Conservation (phyloP, 2,113 vertebrate species). For the Holacanthus passer region DNA sequence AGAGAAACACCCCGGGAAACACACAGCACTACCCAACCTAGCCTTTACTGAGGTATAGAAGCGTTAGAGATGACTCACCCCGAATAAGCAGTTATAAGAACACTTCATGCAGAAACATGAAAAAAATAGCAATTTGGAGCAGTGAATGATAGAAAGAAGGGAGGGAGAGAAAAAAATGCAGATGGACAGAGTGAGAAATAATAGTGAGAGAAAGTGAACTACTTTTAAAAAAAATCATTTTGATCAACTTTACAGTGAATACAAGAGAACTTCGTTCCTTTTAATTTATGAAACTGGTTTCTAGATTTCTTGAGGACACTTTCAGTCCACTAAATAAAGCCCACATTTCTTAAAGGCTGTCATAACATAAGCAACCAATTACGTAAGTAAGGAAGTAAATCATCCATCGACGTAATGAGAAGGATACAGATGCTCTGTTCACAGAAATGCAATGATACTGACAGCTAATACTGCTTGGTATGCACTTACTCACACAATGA, state of each 20-base stretch:
- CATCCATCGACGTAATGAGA: background rate
- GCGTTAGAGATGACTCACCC: constrained; percentile 32
- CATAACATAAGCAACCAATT: background rate
- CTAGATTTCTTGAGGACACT: background rate
- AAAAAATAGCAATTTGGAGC: background rate
- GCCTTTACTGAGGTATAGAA: background rate
- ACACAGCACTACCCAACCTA: constrained; percentile 29
- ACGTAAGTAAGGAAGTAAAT: background rate
- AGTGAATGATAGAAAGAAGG: background rate
- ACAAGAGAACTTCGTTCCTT: constrained; percentile 35
- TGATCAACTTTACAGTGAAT: background rate
- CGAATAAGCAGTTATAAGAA: background rate
- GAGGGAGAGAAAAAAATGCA: background rate
- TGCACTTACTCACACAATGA: constrained; percentile 18
- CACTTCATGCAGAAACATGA: background rate
- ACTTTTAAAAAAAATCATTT: background rate
- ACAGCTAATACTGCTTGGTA: constrained; percentile 35
- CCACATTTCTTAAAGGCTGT: background rate
- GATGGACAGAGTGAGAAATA: background rate
- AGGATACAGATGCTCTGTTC: constrained; percentile 7
- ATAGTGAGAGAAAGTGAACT: background rate
- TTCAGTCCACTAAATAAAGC: background rate
- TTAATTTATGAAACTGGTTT: constrained; percentile 1
- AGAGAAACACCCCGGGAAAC: constrained; percentile 31
- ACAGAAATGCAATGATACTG: constrained; percentile 2